These are phyloP conservation scores for Strigamia transsilvanica DNA, from an alignment of 2,888 invertebrate species.

Conservation along the genomic window DNA sequence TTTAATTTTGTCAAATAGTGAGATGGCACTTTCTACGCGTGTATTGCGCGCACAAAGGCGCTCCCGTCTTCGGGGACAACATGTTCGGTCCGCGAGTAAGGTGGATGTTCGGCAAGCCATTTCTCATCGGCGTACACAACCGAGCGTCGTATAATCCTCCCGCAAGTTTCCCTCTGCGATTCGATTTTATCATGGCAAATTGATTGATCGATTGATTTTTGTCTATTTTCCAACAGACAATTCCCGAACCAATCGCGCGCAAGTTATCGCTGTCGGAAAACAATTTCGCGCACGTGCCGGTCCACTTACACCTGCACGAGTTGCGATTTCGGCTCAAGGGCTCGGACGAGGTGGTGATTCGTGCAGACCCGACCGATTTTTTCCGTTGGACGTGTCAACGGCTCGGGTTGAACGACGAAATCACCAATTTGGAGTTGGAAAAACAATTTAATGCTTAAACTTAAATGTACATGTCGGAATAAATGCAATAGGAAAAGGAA, in stretches of 20 bases:
- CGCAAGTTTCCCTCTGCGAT: conserved; percentile 10
- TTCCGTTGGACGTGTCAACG: conserved; percentile 56
- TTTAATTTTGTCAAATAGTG: no score
- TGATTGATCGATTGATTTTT: not conserved
- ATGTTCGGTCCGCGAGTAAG: conserved; percentile 62
- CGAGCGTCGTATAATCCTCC: conserved; percentile 57
- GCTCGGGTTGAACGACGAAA: not conserved
- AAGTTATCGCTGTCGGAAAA: not conserved
- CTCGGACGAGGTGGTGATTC: not conserved
- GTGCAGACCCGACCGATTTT: conserved; percentile 51
- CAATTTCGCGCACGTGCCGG: not conserved
- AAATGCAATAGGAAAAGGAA: not conserved
- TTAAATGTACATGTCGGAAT: not conserved
- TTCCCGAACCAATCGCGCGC: not conserved
- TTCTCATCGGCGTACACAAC: conserved; percentile 62
- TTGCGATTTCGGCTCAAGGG: not conserved
- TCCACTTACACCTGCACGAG: conserved; percentile 51
- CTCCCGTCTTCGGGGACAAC: conserved; percentile 65
- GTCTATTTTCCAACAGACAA: not conserved
- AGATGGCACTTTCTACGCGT: conserved; percentile 63
- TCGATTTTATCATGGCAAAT: not conserved
- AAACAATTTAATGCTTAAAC: not conserved
- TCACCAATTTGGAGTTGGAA: not conserved
- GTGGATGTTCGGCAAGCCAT: conserved; percentile 61
- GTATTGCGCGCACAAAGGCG: conserved; percentile 62